phyloP scores from a whole-genome alignment of 2,888 invertebrate species.

The Clostera curtula region DNA sequence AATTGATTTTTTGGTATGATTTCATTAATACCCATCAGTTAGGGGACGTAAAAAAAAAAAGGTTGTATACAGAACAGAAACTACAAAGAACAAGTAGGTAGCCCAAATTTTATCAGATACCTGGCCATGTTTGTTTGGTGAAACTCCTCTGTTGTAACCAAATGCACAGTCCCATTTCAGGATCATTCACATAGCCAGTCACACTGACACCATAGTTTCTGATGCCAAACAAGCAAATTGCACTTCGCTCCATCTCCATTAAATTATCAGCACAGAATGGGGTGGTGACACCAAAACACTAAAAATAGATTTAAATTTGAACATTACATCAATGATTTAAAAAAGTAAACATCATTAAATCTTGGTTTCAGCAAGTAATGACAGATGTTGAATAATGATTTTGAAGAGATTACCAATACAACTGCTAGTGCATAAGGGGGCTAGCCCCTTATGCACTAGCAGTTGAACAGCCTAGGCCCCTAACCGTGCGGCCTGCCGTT shows the following conservation, averaged over 20 bases:
- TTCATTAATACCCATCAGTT: too few relatives aligned
- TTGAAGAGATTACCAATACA: too few relatives aligned
- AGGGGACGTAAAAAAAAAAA: too few relatives aligned
- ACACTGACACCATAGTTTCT: conserved; percentile 96
- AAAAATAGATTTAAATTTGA: conserved; percentile 30
- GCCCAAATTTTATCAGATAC: conserved; percentile 39
- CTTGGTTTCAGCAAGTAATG: too few relatives aligned
- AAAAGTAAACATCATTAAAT: too few relatives aligned
- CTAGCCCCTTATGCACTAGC: too few relatives aligned
- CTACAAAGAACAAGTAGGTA: not conserved
- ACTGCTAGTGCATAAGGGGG: too few relatives aligned
- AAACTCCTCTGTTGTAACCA: conserved; percentile 95
- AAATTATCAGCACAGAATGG: conserved; percentile 70
- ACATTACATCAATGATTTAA: not conserved
- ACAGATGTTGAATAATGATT: too few relatives aligned
- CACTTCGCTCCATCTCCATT: conserved; percentile 92
- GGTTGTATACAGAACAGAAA: too few relatives aligned
- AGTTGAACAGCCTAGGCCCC: too few relatives aligned
- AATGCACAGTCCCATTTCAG: conserved; percentile 88
- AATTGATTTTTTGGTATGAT: not conserved
- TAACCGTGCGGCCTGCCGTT: too few relatives aligned
- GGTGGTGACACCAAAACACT: conserved; percentile 93
- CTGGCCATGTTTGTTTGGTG: conserved; percentile 96
- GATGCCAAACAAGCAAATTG: conserved; percentile 94
- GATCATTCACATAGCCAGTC: conserved; percentile 92